Conservation (phyloP, 2,113 vertebrate species). For the Sciurus niger region DNA sequence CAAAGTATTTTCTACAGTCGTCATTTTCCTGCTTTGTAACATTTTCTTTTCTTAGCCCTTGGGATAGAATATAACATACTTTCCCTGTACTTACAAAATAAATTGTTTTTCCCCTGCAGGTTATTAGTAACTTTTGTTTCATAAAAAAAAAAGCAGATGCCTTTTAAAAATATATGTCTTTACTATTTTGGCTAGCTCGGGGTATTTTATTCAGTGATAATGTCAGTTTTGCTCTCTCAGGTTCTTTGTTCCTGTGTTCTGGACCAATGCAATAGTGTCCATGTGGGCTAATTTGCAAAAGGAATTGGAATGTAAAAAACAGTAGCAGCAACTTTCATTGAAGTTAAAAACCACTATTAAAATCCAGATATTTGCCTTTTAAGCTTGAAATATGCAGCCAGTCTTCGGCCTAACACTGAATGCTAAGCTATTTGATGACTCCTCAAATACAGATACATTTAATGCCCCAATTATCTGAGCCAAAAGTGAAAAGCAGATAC, state of each 20-base stretch:
- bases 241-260: background rate
- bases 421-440: conserved; percentile 30
- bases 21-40: conserved; percentile 69
- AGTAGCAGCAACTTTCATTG: conserved; percentile 44
- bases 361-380: conserved; percentile 41
- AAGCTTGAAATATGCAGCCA: conserved; percentile 11
- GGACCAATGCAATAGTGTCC: background rate
- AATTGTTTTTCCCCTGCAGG: background rate
- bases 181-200: background rate
- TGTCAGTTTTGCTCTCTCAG: background rate
- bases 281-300: conserved; percentile 46
- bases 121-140: conserved; percentile 68
- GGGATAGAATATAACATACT: conserved; percentile 54
- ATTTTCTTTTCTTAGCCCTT: conserved; percentile 72
- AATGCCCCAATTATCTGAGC: background rate
- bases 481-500: background rate
- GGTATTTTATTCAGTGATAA: conserved; percentile 16
- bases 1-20: conserved; percentile 40
- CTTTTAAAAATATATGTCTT: conserved; percentile 26
- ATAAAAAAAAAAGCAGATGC: conserved; percentile 2
- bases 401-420: background rate
- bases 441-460: conserved; percentile 35
- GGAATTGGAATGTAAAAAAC: conserved; percentile 45
- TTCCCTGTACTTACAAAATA: conserved; percentile 75
- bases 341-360: conserved; percentile 58